Base-by-base conservation (phyloP, 2,797 vertebrate genomes). In the Hipposideros larvatus region DNA sequence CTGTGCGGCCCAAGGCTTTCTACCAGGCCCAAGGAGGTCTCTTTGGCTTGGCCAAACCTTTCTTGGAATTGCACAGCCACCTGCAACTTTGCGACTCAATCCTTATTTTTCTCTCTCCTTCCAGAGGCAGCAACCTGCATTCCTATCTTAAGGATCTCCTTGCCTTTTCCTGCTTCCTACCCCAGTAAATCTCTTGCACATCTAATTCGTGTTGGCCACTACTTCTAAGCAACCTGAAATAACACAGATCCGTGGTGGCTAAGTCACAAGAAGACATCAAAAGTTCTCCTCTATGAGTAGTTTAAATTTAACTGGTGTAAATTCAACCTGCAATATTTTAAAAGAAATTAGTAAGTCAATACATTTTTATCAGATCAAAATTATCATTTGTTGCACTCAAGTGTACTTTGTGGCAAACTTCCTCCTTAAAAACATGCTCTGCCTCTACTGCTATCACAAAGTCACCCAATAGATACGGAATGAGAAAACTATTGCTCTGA, bases 301-400 rank as follows among this genome's bases (percentile, higher is more conserved):
- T 90, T 95, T 82, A 94, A 85, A 95, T 87, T 86, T 94, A 87
- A 91, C 26, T 15, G 15, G 51, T 84, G 43, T 63, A 96, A 96
- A 94, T 92, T 31, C 18, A 91, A 51, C 51, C 7, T 85, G 48
- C 28, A 78, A 48, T 80, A 87, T 86, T 31, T 28, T 41, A 95
- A 80, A 53, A 66, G 26, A 84, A 88, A 48, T 63, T 41, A 94
- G 10, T 57, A 74, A 80, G 28, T 63, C 63, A 85, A 79, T 82
- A 48, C 15, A 55, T 86, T 97, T 89, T 84, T 7, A 73, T 85
- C 48, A 37, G 16, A 41, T 92, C 87, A 91, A 97, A 97, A 78
- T 57, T 89, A 53, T 55, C 83, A 31, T 61, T 55, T 37, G 57
- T 79, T 48, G 95, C 37, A 74, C 4, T 65, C 68, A 92, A 61